Base-by-base conservation (phyloP, 2,797 vertebrate genomes). In the Myripristis murdjan region DNA sequence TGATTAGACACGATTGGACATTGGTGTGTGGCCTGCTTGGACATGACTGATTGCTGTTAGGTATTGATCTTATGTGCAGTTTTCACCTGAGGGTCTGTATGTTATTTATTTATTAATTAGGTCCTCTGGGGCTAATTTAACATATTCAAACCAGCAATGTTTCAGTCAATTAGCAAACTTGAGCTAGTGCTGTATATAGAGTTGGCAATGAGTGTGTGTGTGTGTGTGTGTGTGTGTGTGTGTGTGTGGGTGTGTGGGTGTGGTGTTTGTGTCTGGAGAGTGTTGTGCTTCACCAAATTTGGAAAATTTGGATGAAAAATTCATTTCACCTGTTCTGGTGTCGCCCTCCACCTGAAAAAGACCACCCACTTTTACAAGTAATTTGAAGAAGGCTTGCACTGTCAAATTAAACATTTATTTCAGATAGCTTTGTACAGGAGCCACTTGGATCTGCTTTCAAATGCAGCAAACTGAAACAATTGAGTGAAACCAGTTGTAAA, bases 351-450 rank as follows among this genome's bases (percentile, higher is more conserved):
- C 2, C 15, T n/a, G 31, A 18, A 31, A 28, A 35, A 35, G 16
- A 43, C 20, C 24, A 20, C 44, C 18, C 55, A 7, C 14, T 12
- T 37, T 20, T 6, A 14, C 20, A 6, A 23, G 11, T 26, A 9
- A 23, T 14, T 10, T 15, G 9, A 23, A 41, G 18, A 54, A 52
- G 8, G 33, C 43, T 26, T 33, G 39, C 22, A 51, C 14, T 8
- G n/a, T 20, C 37, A 70, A 60, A 43, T 44, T 37, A 22, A 41
- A 51, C 22, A 28, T 70, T 70, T 70, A 70, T 60, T 70, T 52
- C 1, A 44, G 15, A 44, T 53, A 8, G 23, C 63, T 60, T 61
- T 60, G 23, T 46, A 52, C 56, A 64, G 18, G 33, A 52, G 26
- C 48, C 22, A 37, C 20, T 37, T 52, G 16, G 47, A 52, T 24